Base-by-base conservation (phyloP, 2,113 vertebrate species). In the Toxostoma redivivum region DNA sequence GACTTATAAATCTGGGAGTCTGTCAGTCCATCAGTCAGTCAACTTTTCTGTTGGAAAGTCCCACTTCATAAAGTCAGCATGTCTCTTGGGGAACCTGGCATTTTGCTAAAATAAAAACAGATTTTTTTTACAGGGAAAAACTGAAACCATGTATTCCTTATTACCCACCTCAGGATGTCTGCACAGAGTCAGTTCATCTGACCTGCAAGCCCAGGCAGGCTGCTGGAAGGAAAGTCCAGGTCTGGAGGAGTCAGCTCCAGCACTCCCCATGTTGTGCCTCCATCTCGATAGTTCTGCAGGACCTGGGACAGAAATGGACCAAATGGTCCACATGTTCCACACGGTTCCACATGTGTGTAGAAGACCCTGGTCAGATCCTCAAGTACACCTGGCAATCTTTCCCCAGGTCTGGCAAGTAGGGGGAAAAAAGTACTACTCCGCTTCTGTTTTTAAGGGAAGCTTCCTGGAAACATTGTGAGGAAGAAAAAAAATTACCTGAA, bases 351-450 rank as follows among this genome's bases (percentile, higher is more conserved):
- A 7, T 15, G 7, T 58, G 35, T 69, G 28, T 69, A 19, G 47
- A 83, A 73, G 31, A 86, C 9, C 4, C 10, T 65, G 3, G 1
- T 61, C 20, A 77, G 62, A 50, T 50, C 28, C 11, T 3, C 13
- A 21, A 0, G 3, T 35, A 16, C 12, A 48, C 6, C 10, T 44
- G 58, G 9, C 17, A 73, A 24, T 61, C 20, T n/a, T 61, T 69
- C 24, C 10, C 7, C 7, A 37, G 6, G 15, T 40, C 17, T 80
- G 18, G 17, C 13, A 44, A 9, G 8, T 2, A 40, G 7, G 0
- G 11, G 16, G 5, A 1, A 17, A 44, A 35, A 65, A 60, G 38
- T 31, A 35, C 24, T 45, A 2, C 5, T 86, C 15, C 15, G 27
- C 15, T 40, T 71, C 23, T 51, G 5, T 15, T 81, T 95, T 76